These are phyloP conservation scores for Ornithoptera alexandrae DNA, from an alignment of 2,888 invertebrate species.

Conservation along the genomic window DNA sequence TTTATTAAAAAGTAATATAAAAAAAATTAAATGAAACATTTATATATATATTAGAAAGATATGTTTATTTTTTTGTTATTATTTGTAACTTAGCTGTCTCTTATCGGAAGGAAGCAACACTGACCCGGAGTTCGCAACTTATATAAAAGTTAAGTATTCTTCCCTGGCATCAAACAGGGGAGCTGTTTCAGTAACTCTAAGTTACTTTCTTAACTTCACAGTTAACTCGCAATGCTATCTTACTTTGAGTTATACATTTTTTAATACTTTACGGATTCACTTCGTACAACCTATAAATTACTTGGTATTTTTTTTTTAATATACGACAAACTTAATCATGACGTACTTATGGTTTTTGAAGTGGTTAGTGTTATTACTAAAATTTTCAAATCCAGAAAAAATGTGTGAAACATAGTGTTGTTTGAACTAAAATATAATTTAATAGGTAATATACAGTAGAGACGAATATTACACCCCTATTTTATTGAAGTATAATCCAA, in stretches of 20 bases:
- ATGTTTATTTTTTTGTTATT: neutral
- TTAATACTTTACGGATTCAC: neutral
- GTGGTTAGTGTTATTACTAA: too few relatives aligned
- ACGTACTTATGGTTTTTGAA: too few relatives aligned
- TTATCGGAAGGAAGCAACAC: conserved; percentile 1
- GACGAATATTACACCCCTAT: too few relatives aligned
- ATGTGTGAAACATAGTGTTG: too few relatives aligned
- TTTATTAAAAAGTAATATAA: neutral
- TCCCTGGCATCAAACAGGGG: neutral
- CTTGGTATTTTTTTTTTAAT: too few relatives aligned
- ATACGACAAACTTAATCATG: too few relatives aligned
- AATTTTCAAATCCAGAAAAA: too few relatives aligned
- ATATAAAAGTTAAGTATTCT: conserved; percentile 13
- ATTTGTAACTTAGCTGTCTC: neutral
- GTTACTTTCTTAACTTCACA: conserved; percentile 26
- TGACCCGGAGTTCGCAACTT: conserved; percentile 1
- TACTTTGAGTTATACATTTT: conserved; percentile 6
- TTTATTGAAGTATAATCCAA: too few relatives aligned
- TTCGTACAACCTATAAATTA: neutral
- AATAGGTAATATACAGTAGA: too few relatives aligned
- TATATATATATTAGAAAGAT: too few relatives aligned
- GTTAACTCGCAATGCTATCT: conserved; percentile 20
- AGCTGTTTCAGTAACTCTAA: conserved; percentile 2
- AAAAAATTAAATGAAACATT: neutral
- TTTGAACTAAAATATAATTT: too few relatives aligned